Evolutionary conservation across 2,888 invertebrate genomes (phyloP), one percentile per base, ranked within the genome.

Genomic region (Phyto melanocephala): DNA sequence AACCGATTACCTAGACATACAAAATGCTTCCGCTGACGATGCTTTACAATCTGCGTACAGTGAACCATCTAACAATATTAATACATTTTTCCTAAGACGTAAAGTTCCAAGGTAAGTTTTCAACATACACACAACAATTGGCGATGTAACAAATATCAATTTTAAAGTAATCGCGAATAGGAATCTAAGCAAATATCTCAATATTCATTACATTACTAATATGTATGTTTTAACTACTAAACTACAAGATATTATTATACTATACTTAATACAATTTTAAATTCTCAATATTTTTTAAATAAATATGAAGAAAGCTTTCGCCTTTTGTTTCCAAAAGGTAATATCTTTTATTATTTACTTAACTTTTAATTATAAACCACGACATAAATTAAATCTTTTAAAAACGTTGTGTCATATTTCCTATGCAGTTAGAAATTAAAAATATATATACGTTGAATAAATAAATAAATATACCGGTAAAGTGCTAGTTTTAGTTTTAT

Each of bases 1-100:
- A 37, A 95, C 95, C 17, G 97, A 97, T 88, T 97, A 98, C 91
- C 92, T 98, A 85, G 96, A 97, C 89, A 95, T 97, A 71, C 95
- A 96, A 91, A 96, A 96, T 90, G 94, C 95, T 84, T 87, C 90
- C 17, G 93, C 93, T 28, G 92, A 94, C 40, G 94, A 95, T 85
- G 92, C 91, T 84, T 93, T 91, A 86, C 93, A 90, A 84, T 90
- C 88, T 85, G 89, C 88, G 22, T 92, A 90, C 71, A 88, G 87
- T 47, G 92, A 92, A 76, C 90, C 91, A 42, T 88, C 88, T 37
- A 90, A 88, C 40, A 91, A 91, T 68, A 92, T 93, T 78, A 94
- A 94, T 89, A 92, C 88, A 11, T 92, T 87, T 85, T 91, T 91
- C 80, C 87, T 89, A 82, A 87, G 91, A 68, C 88, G 91, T 50